These are phyloP conservation scores for Elanus axillaris DNA, from an alignment of 2,113 vertebrate genomes.

Conservation along the genomic window DNA sequence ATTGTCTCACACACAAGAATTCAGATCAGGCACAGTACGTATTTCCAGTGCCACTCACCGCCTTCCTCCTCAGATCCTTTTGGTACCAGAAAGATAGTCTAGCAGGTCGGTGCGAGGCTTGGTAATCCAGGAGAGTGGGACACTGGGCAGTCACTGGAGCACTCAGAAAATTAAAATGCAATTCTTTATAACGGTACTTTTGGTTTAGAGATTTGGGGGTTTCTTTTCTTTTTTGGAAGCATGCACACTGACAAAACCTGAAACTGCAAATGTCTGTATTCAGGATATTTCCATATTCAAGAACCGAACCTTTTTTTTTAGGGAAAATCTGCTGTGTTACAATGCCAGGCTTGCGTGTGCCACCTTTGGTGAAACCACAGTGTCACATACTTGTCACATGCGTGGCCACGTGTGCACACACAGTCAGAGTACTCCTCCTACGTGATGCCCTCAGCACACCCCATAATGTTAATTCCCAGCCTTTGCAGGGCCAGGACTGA, in stretches of 20 bases:
- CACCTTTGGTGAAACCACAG: background rate
- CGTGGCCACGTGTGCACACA: rapidly evolving
- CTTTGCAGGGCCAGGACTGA: background rate
- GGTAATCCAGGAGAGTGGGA: background rate
- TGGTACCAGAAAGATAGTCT: background rate
- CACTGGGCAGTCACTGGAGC: background rate
- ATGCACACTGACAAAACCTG: background rate
- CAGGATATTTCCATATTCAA: background rate
- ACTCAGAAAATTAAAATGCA: background rate
- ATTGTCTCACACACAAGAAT: background rate
- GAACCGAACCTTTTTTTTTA: background rate
- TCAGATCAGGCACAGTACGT: background rate
- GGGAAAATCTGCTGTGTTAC: background rate
- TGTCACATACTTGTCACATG: background rate
- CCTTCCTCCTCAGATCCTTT: background rate
- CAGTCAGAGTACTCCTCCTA: background rate
- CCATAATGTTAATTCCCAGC: background rate
- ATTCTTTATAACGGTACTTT: background rate
- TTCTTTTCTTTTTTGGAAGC: background rate
- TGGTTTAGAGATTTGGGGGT: background rate
- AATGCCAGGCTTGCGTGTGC: background rate
- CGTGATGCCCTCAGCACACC: background rate
- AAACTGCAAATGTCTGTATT: background rate
- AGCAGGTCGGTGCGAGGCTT: background rate
- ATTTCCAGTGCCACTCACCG: background rate